Base-by-base conservation (phyloP, 2,888 invertebrate genomes). In the Mimas tiliae region DNA sequence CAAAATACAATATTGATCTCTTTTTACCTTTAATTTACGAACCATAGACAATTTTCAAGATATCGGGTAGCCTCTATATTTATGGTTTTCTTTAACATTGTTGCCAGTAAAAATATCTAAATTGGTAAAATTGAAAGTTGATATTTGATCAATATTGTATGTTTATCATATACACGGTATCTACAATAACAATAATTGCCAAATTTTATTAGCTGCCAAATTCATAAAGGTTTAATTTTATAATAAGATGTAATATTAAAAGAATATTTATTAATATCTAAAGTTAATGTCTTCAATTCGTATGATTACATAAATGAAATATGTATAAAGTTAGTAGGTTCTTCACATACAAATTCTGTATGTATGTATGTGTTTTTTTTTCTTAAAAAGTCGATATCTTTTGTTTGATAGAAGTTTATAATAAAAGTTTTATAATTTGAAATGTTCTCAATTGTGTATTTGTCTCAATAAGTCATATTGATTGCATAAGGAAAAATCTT, bases 191-290 rank as follows among this genome's bases (percentile, higher is more conserved):
- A 38, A 34, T 34, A 38, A 38, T 55, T 33, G 9, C 34, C 12
- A 33, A 34, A 53, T 38, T 19, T 58, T 12, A 42, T 42, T 1
- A 58, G 42, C 38, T 58, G 50, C 50, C 19, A 19, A 19, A 19
- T 34, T 16, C 6, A 38, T 19, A 68, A 69, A 68, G 70, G 65
- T 69, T 62, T 45, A n/a, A n/a, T n/a, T n/a, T 71, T 71, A 68
- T 73, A 76, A 74, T 68, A 51, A 65, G 73, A 69, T n/a, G 11
- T 68, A 64, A 69, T 52, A 58, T 51, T 68, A 66, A 62, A 63
- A 68, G 51, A 16, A 58, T 19, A 58, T 58, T 58, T 42, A 58
- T 42, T 58, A 58, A 42, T 42, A 38, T 12, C 34, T 53, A 53
- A 53, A 53, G 33, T 53, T 34, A 53, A 34, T 58, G 38, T 55